phyloP scores from a whole-genome alignment of 2,797 vertebrate species.

The Paratrypauchen microcephalus region DNA sequence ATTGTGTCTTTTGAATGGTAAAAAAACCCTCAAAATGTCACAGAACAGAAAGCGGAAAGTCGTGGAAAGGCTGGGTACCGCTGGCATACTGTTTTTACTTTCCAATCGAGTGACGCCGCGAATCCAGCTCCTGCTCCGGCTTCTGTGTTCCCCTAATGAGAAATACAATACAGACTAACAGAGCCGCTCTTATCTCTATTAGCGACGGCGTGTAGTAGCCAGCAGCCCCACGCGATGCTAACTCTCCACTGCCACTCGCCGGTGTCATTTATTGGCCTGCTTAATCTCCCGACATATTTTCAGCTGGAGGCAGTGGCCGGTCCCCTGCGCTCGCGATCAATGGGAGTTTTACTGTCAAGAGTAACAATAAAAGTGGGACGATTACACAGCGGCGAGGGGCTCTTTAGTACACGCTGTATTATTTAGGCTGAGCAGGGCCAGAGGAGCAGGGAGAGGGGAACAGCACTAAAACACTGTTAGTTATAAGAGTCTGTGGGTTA shows the following conservation, averaged over 20 bases:
- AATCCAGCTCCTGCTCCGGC: constrained; percentile 35
- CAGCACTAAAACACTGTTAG: background rate
- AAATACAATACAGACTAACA: constrained; percentile 46
- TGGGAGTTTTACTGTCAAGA: constrained; percentile 42
- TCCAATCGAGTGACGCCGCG: constrained; percentile 8
- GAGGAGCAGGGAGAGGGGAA: constrained; percentile 33
- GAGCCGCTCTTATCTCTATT: constrained; percentile 46
- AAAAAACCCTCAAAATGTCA: too few species aligned
- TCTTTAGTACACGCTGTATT: constrained; percentile 55
- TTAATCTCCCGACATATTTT: constrained; percentile 68
- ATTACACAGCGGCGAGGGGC: constrained; percentile 58
- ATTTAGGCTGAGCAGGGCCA: constrained; percentile 47
- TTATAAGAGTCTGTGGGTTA: background rate
- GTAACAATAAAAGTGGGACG: constrained; percentile 61
- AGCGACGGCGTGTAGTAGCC: constrained; percentile 20
- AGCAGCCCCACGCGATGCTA: constrained; percentile 43
- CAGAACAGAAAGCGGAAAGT: too few species aligned
- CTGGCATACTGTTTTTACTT: background rate
- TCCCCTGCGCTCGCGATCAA: constrained; percentile 61
- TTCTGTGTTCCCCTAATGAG: constrained; percentile 49
- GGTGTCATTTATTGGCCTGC: constrained; percentile 64
- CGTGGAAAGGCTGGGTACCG: too few species aligned
- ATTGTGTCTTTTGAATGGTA: too few species aligned
- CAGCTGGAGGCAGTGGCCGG: constrained; percentile 41
- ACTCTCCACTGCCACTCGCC: constrained; percentile 42